Evolutionary conservation across 2,797 vertebrate species (phyloP).

Genomic region (Anguilla anguilla): DNA sequence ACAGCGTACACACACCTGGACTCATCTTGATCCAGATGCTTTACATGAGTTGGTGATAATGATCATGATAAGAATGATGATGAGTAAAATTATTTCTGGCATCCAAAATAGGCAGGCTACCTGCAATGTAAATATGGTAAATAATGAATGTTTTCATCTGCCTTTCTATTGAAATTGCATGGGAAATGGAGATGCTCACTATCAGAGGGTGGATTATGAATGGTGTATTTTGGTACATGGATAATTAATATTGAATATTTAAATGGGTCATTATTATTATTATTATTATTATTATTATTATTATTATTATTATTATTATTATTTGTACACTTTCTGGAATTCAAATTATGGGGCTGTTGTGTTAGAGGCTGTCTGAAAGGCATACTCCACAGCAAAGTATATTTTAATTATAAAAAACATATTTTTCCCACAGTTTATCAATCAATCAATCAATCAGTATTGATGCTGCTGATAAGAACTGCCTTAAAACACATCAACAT

Average conservation of each 20-base stretch:
- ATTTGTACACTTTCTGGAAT: not conserved
- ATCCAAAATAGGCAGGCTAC: too few relatives aligned
- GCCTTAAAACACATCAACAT: not conserved
- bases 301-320: not conserved
- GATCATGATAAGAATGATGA: not conserved
- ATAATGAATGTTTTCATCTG: too few relatives aligned
- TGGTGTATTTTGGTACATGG: too few relatives aligned
- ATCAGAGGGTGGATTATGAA: too few relatives aligned
- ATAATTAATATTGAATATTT: too few relatives aligned
- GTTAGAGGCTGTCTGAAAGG: not conserved
- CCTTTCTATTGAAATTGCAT: too few relatives aligned
- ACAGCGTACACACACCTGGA: not conserved
- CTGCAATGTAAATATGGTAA: too few relatives aligned
- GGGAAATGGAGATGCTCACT: too few relatives aligned
- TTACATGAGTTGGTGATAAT: not conserved
- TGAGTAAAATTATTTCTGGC: not conserved
- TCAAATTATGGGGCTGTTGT: not conserved
- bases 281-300: not conserved
- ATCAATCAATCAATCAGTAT: too few relatives aligned
- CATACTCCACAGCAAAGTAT: not conserved
- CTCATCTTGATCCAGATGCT: not conserved
- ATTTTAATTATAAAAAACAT: not conserved
- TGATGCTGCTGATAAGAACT: not conserved
- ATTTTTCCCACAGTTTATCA: too few relatives aligned
- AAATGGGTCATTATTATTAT: not conserved